Percentiles rank a stretch among this genome's conserved stretches.
Evolutionary conservation across 2,888 invertebrate genomes (phyloP).

Genomic region (Pogonocherus hispidulus): DNA sequence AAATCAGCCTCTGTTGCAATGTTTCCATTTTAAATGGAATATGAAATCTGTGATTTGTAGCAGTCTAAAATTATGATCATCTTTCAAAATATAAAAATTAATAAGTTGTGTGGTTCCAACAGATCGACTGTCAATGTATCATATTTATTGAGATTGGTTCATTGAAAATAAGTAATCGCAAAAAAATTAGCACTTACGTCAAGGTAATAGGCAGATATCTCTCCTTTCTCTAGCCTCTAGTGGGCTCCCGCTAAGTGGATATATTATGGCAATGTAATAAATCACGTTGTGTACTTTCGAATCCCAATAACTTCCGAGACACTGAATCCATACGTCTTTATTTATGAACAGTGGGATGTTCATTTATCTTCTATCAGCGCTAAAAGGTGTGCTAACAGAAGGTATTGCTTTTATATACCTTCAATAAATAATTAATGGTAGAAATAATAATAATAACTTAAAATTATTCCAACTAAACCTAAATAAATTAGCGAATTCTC

Average conservation of each 20-base stretch:
- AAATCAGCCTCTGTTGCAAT: too few species aligned
- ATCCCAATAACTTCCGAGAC: neutral
- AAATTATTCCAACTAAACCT: too few species aligned
- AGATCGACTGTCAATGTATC: neutral
- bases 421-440: neutral
- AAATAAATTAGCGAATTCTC: too few species aligned
- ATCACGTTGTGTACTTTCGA: neutral
- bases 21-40: too few species aligned
- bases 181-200: constrained; percentile 4
- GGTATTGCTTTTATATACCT: neutral
- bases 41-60: too few species aligned
- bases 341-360: neutral
- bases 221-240: neutral
- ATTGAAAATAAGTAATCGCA: neutral
- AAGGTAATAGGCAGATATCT: neutral
- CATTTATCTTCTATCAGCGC: neutral
- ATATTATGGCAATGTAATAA: neutral
- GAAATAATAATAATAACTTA: too few species aligned
- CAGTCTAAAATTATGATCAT: too few species aligned
- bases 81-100: too few species aligned
- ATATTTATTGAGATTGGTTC: neutral
- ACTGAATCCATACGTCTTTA: neutral
- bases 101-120: too few species aligned
- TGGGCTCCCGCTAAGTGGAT: neutral
- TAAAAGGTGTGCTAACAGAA: neutral